Percentiles rank a stretch among this genome's conserved stretches.
Evolutionary conservation across 2,888 invertebrate species (phyloP).

Genomic region (Idaea straminata): DNA sequence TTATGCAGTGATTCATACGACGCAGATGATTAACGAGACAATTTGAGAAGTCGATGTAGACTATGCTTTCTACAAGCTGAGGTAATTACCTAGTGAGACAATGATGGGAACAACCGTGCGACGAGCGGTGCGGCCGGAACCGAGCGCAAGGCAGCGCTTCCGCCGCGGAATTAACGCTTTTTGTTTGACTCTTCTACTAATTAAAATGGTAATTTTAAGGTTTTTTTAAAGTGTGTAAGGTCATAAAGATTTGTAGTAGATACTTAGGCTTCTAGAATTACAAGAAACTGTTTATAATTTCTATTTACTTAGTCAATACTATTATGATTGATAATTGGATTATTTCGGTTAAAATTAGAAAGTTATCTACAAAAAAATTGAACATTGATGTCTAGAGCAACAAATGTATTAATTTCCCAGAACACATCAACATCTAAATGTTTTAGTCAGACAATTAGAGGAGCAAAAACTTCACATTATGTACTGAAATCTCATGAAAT

Average conservation of each 20-base stretch:
- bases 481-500: too few relatives aligned
- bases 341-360: too few relatives aligned
- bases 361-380: too few relatives aligned
- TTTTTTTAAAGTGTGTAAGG: slow-evolving; percentile 2
- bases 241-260: neutral
- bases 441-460: too few relatives aligned
- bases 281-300: too few relatives aligned
- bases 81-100: slow-evolving; percentile 39
- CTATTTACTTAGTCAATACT: too few relatives aligned
- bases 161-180: slow-evolving; percentile 37
- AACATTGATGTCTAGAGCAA: too few relatives aligned
- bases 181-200: slow-evolving; percentile 28
- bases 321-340: too few relatives aligned
- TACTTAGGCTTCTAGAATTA: neutral
- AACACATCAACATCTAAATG: too few relatives aligned
- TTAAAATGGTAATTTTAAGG: slow-evolving; percentile 24
- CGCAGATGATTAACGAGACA: neutral
- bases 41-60: slow-evolving; percentile 8
- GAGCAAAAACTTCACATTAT: too few relatives aligned
- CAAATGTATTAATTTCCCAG: too few relatives aligned
- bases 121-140: slow-evolving; percentile 43
- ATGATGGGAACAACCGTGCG: slow-evolving; percentile 41
- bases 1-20: neutral
- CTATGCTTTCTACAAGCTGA: slow-evolving; percentile 38
- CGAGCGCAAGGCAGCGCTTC: slow-evolving; percentile 27